Base-by-base conservation (phyloP, 2,888 invertebrate genomes). In the Phyllotreta striolata region DNA sequence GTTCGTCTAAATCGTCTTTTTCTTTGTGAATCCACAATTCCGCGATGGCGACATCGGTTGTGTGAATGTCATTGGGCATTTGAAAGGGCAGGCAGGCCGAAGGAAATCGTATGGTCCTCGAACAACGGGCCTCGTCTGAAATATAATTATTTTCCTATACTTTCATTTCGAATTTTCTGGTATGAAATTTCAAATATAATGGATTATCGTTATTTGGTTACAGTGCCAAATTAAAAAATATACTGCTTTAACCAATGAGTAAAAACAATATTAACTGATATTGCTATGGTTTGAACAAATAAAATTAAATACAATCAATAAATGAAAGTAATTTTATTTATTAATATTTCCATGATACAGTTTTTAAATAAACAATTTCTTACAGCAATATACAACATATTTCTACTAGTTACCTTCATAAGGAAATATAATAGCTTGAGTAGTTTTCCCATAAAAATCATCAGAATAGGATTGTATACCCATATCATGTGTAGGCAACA, bases 1-100 rank as follows among this genome's bases (percentile, higher is more conserved):
- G 86, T 38, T 85, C 84, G 74, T 89, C 89, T 61, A 88, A 78
- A 1, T 85, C 84, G 71, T 90, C 89, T 8, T 83, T 80, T 69
- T 87, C 86, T 83, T 92, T 92, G 79, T 91, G 91, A 62, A 93
- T 88, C 92, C 93, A 93, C 34, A 93, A 83, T 71, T 93, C 91
- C 0, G 92, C 93, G 0, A 88, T 88, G 43, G 88, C 90, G 6
- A 92, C 90, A 75, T 90, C 91, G 49, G 89, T 88, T 0, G 88
- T 87, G 69, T 89, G 87, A 55, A 92, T 86, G 70, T 92, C 91
- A 7, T 87, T 87, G 0, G 92, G 91, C 72, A 93, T 84, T 81
- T 90, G 88, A 74, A 93, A 92, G 67, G 90, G 89, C 64, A 92
- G 87, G 71, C 92, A 93, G 55, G 89, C 88, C 57, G 90, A 89